Evolutionary conservation across 64 coral and sea anemone species (phyloP).

Genomic region (Montipora sp.): DNA sequence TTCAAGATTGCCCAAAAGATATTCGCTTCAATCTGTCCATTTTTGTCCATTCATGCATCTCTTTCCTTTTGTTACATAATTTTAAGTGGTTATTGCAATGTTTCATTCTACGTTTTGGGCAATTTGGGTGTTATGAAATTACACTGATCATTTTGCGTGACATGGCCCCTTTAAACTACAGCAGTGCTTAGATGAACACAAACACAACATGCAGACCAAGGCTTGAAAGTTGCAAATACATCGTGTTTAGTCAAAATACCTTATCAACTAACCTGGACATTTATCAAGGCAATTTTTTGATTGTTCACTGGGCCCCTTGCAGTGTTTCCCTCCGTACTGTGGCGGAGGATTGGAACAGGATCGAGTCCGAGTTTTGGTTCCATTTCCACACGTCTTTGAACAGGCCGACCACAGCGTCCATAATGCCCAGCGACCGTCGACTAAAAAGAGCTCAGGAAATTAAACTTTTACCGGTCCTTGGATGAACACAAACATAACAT

Average conservation of each 20-base stretch:
- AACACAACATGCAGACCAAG: neutral
- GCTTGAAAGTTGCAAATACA: too few relatives aligned
- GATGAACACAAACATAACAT: neutral
- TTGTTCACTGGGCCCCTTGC: conserved; percentile 9
- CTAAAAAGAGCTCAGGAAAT: neutral
- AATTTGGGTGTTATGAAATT: too few relatives aligned
- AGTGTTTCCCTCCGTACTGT: conserved; percentile 27
- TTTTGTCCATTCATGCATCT: too few relatives aligned
- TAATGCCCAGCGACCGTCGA: neutral
- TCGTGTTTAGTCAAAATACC: too few relatives aligned
- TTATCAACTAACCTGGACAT: neutral
- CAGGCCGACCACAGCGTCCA: conserved; percentile 48
- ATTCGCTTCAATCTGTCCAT: too few relatives aligned
- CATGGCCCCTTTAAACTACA: too few relatives aligned
- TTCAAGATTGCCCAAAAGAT: too few relatives aligned
- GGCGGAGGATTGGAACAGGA: conserved; percentile 64
- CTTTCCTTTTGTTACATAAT: too few relatives aligned
- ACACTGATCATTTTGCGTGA: too few relatives aligned
- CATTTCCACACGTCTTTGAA: conserved; percentile 58
- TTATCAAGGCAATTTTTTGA: conserved; percentile 1
- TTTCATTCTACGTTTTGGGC: too few relatives aligned
- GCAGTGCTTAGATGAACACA: neutral
- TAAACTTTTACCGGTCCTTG: too few relatives aligned
- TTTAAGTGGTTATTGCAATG: too few relatives aligned
- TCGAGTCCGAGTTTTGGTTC: neutral